Evolutionary conservation across 1,140 invertebrate genomes (phyloP), one percentile per base, ranked within the genome.

Genomic region (Papilio aristodemus): DNA sequence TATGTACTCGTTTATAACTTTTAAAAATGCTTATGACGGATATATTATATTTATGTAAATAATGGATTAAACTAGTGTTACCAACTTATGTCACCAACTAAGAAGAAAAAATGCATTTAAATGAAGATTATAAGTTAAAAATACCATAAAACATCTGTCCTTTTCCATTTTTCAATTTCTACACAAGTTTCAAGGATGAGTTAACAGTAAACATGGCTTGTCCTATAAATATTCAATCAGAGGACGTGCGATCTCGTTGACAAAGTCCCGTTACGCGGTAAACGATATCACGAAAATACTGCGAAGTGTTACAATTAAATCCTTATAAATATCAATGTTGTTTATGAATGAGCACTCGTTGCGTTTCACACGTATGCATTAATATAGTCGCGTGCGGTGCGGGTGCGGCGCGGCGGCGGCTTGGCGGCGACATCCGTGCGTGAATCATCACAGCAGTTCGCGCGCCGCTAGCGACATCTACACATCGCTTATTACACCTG

Each of bases 291-390:
- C 41, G 11, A 66, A 50, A 66, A 66, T 66, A 66, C 19, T 13
- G 43, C 39, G 10, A 39, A 63, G 19, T 46, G 63, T 60, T 58
- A 64, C 50, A 76, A 77, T 71, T 70, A 66, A 66, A 46, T 66
- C 39, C 63, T 66, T 66, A 66, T 66, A 27, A 46, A 66, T 66
- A 66, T 50, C 39, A 66, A 32, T 41, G 70, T 78, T 83, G 79
- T 83, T 84, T 85, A 86, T 85, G 86, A 88, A 86, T 88, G 84
- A 75, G 77, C 69, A 77, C 59, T 77, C 80, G 77, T 83, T 75
- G 76, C 70, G 60, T 22, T 8, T 11, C 32, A 50, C n/a, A 66
- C 63, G 43, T 50, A 66, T 66, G 63, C 63, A 36, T 66, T 50
- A 66, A 66, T 36, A 50, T 66, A 43, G 63, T 62, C 74, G 43